Conservation (phyloP, 64 coral and sea anemone species). For the Orbicella faveolata region DNA sequence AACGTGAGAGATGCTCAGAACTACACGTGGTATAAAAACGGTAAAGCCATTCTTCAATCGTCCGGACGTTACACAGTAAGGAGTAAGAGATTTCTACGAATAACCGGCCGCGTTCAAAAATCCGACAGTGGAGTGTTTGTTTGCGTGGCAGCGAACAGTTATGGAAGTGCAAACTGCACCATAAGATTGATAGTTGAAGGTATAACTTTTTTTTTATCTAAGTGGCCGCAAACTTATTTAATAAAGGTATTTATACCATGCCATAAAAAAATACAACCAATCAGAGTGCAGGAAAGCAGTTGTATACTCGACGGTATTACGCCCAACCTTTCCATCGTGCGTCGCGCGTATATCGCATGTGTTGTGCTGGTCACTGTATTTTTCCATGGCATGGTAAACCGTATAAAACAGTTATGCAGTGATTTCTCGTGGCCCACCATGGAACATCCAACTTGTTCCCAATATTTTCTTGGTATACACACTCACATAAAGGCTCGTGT, state of each 20-base stretch:
- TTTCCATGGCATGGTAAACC: too few species aligned
- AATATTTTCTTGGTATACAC: too few species aligned
- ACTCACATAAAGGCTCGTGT: too few species aligned
- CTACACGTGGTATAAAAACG: slow-evolving; percentile 77
- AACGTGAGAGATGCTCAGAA: not conserved
- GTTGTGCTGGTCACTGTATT: not conserved
- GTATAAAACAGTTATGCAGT: too few species aligned
- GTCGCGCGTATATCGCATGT: not conserved
- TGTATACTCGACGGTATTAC: too few species aligned
- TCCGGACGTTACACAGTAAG: slow-evolving; percentile 44
- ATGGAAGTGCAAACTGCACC: slow-evolving; percentile 57
- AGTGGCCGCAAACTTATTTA: not conserved
- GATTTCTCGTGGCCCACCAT: too few species aligned
- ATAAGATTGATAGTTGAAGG: slow-evolving; percentile 61
- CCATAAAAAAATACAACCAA: too few species aligned
- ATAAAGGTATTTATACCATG: too few species aligned
- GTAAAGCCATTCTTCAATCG: not conserved
- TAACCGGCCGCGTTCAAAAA: slow-evolving; percentile 32
- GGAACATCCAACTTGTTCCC: too few species aligned
- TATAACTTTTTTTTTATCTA: slow-evolving; percentile 1
- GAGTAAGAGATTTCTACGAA: slow-evolving; percentile 41
- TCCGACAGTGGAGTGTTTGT: slow-evolving; percentile 54
- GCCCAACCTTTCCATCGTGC: too few species aligned
- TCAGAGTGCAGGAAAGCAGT: too few species aligned
- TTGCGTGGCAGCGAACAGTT: slow-evolving; percentile 54